phyloP scores from a whole-genome alignment of 2,888 invertebrate species.

The Lucinisca nassula region DNA sequence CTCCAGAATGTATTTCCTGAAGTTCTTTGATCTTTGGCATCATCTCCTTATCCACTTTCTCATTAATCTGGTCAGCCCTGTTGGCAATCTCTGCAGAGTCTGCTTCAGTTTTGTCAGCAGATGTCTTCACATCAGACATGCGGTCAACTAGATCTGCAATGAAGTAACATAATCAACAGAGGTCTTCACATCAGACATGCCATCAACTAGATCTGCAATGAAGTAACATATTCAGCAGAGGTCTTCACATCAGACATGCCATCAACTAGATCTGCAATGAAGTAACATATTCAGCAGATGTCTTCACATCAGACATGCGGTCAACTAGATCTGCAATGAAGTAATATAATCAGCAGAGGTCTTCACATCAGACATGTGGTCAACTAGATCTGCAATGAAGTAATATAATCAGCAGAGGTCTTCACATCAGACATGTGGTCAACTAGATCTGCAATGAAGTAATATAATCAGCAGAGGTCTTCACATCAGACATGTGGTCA shows the following conservation, averaged over 20 bases:
- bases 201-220: slow-evolving; percentile 48
- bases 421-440: too few species aligned
- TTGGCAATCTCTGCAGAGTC: slow-evolving; percentile 69
- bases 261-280: slow-evolving; percentile 48
- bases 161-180: slow-evolving; percentile 55
- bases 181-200: slow-evolving; percentile 58
- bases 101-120: slow-evolving; percentile 73
- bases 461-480: too few species aligned
- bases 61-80: slow-evolving; percentile 69
- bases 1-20: slow-evolving; percentile 59
- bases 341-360: too few species aligned
- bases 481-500: too few species aligned
- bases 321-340: too few species aligned
- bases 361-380: too few species aligned
- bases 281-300: too few species aligned
- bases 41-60: slow-evolving; percentile 74
- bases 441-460: too few species aligned
- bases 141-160: slow-evolving; percentile 52
- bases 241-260: slow-evolving; percentile 58
- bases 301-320: too few species aligned
- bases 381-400: too few species aligned
- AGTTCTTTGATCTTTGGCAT: slow-evolving; percentile 73
- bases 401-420: too few species aligned
- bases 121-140: slow-evolving; percentile 58
- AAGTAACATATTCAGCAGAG: slow-evolving; percentile 54